A percentile compares a stretch with the other conserved stretches of the same genome.
phyloP scores from a whole-genome alignment of 2,113 vertebrate species.

The Daphoenositta chrysoptera region DNA sequence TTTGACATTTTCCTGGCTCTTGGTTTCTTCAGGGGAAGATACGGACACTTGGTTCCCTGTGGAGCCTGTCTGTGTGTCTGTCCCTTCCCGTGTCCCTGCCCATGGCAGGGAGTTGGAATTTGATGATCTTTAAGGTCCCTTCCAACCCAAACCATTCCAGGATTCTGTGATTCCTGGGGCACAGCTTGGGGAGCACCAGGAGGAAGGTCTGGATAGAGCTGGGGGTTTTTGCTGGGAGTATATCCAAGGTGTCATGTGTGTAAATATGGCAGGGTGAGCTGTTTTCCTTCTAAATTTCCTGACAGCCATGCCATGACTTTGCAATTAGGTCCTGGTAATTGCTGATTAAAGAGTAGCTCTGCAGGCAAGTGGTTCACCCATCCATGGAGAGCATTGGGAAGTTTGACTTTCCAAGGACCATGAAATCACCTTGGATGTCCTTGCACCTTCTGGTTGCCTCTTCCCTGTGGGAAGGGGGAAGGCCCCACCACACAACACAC shows the following conservation, averaged over 20 bases:
- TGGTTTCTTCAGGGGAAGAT: not conserved
- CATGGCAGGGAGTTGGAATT: not conserved
- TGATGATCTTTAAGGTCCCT: not conserved
- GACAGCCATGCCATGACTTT: not conserved
- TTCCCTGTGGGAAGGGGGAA: not conserved
- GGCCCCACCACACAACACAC: not conserved
- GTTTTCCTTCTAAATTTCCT: not conserved
- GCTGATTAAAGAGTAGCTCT: not conserved
- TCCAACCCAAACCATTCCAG: not conserved
- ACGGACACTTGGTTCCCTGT: accelerated
- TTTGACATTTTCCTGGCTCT: not conserved
- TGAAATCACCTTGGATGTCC: not conserved
- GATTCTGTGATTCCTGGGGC: not conserved
- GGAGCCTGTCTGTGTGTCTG: accelerated
- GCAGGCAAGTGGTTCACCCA: not conserved
- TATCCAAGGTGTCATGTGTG: not conserved
- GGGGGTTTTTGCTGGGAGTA: not conserved
- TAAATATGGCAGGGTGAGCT: not conserved
- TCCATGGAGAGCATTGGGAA: not conserved
- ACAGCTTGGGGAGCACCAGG: accelerated
- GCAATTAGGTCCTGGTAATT: not conserved
- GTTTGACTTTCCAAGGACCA: not conserved
- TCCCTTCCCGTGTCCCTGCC: not conserved
- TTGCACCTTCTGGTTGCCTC: not conserved
- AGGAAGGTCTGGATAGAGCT: not conserved